Base-by-base conservation (phyloP, 2,113 vertebrate species). In the Hemibagrus wyckioides region DNA sequence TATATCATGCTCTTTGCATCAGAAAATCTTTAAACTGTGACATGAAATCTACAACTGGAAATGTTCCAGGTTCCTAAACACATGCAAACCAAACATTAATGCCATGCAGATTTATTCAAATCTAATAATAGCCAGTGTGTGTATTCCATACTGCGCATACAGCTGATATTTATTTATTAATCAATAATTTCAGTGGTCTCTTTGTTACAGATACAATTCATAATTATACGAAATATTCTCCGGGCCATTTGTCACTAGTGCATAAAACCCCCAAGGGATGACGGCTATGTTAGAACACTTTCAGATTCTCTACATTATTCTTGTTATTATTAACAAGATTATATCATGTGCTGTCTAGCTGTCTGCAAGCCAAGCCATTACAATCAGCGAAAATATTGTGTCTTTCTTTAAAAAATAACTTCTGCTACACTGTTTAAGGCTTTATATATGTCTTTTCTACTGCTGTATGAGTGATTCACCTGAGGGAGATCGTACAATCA, bases 91-190 rank as follows among this genome's bases (percentile, higher is more conserved):
- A 36, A 87, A 71, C 52, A 52, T 80, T 57, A 23, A 80, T 85
- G 54, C 25, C 65, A 71, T 73, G 80, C 67, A 82, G 39, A 82
- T 61, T 57, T 33, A 87, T 82, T 82, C 28, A 75, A 63, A 71
- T 33, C 19, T 80, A 36, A 71, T 44, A 67, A 41, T 50, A 69
- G 54, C 52, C 57, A 4, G 17, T 54, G 33, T 83, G 57, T 82
- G 48, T 28, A 41, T 76, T 13, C 52, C 21, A 52, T 67, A 21
- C 41, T 54, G 8, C n/a, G 39, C 10, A n/a, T 69, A 59, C 83
- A 77, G 56, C 14, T 85, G 67, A 54, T 56, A 73, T 88, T 88
- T 87, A 86, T 88, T 75, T 80, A 88, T 82, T 69, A 87, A 82
- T 87, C 33, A 82, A 41, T 76, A 30, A n/a, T 73, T 44, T 82